Base-by-base conservation (phyloP, 2,113 vertebrate genomes). In the Semicossyphus pulcher region DNA sequence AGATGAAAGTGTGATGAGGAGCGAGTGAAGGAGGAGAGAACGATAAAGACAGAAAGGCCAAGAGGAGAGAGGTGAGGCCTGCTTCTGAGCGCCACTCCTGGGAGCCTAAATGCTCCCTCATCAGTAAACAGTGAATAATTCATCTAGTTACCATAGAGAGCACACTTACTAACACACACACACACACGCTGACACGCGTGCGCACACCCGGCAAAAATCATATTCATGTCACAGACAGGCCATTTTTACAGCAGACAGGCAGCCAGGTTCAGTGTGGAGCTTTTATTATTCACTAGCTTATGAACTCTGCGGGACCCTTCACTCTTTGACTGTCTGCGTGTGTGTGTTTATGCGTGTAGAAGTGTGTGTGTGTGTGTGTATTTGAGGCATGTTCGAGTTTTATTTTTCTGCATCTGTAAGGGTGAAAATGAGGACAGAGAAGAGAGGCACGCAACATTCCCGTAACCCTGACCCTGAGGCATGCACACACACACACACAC, bases 111-210 rank as follows among this genome's bases (percentile, higher is more conserved):
- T 93, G 93, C 87, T 92, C 94, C 92, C 91, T 94, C 91, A 89
- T 89, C 87, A 85, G 89, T 92, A 90, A 89, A 89, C 86, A 89
- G 92, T 95, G 91, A 96, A 95, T 96, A 94, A 96, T 96, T 96
- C 91, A 95, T 94, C 81, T 79, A 84, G 81, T 93, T 92, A 82
- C 89, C 78, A 78, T 57, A 87, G 83, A 65, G 51, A 74, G 64
- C 73, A 74, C 73, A 71, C 68, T 58, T 68, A 58, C 56, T 45
- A 49, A 53, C 44, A 49, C 58, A 81, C 72, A 89, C 71, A 25
- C 36, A 23, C 29, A 53, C 47, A 54, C 39, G 44, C 36, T n/a
- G 41, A 47, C 21, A 34, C 23, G 42, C 81, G 81, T 71, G 54
- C 57, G 21, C 37, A 65, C 60, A 80, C 67, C 85, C 23, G 21